Evolutionary conservation across 2,797 vertebrate species (phyloP), one percentile per base, ranked within the genome.

Genomic region (Falco berigora): DNA sequence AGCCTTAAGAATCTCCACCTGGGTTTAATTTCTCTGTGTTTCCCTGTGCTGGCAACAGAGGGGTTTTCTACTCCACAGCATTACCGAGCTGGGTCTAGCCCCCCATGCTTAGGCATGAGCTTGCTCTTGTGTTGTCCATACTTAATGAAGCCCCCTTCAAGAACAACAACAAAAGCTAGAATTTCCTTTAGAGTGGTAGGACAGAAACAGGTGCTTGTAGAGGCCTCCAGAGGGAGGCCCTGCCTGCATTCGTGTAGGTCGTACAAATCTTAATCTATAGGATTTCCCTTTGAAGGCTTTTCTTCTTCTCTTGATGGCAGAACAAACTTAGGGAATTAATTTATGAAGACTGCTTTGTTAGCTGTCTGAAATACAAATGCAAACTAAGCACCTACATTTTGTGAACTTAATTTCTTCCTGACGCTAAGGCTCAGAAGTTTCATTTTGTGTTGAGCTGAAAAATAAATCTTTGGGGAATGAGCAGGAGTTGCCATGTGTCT

Each of bases 151-250:
- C 2, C 6, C 18, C 55, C 13, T 17, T 47, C 20, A 55, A 62
- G 32, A 44, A 44, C 42, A 18, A 42, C 42, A n/a, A 44, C 38
- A 46, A 71, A 56, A 16, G 5, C 10, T 34, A 52, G 20, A 68
- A 62, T 85, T 91, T 52, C 16, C 10, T 72, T 66, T 52, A 11
- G 4, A 74, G 36, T 11, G 34, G 12, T 40, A 64, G 28, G 44
- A 56, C 8, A 89, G 94, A 49, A 71, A 93, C 85, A 96, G 80
- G 83, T 95, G 67, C 95, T 90, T 63, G n/a, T 7, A 69, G 67
- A 96, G 67, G 77, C 96, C 96, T 97, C 94, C 95, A 96, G 95
- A 96, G 96, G 96, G 96, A 97, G 95, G 92, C 94, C 94, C 95
- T 94, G 96, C 28, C 95, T 97, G 86, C 36, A 0, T 75, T 92